These are phyloP conservation scores for Enoplolaimus lenunculus DNA, from an alignment of 2,888 invertebrate species.

Conservation along the genomic window DNA sequence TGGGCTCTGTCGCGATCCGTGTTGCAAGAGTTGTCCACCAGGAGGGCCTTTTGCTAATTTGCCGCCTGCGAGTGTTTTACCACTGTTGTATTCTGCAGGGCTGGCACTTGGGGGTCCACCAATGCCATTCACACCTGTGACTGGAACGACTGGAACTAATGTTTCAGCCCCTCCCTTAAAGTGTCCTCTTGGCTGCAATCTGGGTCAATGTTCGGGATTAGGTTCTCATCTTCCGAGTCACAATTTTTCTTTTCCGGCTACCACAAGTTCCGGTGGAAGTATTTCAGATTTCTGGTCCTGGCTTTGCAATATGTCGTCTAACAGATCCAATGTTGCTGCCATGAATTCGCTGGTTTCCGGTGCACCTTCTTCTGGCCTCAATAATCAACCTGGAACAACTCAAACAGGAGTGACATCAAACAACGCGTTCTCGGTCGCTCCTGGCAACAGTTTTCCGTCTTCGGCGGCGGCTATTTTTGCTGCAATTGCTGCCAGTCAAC, in stretches of 20 bases:
- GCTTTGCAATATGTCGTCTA: not conserved
- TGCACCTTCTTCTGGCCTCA: not conserved
- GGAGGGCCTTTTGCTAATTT: not conserved
- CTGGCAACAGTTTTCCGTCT: not conserved
- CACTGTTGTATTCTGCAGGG: too few species aligned
- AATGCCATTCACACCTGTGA: not conserved
- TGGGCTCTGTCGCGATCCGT: conserved; percentile 20
- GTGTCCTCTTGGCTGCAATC: conserved; percentile 7
- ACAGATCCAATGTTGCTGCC: not conserved
- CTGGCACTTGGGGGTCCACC: not conserved
- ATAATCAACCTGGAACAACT: not conserved
- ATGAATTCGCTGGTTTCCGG: not conserved
- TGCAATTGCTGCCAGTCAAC: not conserved
- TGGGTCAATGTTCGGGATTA: not conserved
- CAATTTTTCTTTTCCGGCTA: not conserved
- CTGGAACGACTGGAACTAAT: not conserved
- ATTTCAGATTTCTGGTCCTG: too few species aligned
- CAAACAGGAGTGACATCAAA: too few species aligned
- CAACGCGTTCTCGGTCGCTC: not conserved
- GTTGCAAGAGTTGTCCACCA: conserved; percentile 23
- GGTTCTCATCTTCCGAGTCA: not conserved
- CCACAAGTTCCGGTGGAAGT: too few species aligned
- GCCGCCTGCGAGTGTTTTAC: not conserved
- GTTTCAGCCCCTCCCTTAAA: not conserved
- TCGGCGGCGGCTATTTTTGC: not conserved